phyloP scores from a whole-genome alignment of 2,797 vertebrate species.

The Trematomus bernacchii region DNA sequence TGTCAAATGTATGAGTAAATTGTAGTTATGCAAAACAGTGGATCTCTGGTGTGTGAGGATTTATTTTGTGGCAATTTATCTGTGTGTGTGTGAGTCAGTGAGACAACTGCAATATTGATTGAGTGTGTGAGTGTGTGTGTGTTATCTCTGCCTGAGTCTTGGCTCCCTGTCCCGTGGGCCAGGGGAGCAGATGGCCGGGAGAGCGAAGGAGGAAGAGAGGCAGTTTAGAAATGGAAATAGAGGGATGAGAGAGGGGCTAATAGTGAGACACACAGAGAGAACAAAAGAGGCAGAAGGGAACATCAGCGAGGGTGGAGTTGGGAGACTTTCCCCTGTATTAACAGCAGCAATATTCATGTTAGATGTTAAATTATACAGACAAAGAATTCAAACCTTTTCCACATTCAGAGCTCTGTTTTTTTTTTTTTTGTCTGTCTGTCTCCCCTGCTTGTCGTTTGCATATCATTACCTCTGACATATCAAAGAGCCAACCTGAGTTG shows the following conservation, averaged over 20 bases:
- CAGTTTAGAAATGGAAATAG: constrained; percentile 85
- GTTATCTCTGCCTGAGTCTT: constrained; percentile 72
- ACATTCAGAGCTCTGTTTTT: constrained; percentile 11
- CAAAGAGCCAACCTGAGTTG: constrained; percentile 71
- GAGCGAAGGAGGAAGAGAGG: constrained; percentile 81
- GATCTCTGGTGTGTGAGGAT: constrained; percentile 20
- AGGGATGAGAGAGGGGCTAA: constrained; percentile 79
- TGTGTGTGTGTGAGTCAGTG: constrained; percentile 31
- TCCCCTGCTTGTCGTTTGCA: constrained; percentile 62
- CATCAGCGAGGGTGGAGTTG: constrained; percentile 63
- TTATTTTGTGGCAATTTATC: constrained; percentile 52
- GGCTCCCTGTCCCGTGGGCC: constrained; percentile 84
- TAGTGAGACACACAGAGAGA: constrained; percentile 70
- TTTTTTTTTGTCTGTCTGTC: background rate
- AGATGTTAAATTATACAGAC: constrained; percentile 32
- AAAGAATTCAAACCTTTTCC: constrained; percentile 43
- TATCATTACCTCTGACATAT: constrained; percentile 76
- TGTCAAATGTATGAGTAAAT: constrained; percentile 26
- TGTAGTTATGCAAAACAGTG: constrained; percentile 22
- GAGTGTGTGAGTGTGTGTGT: constrained; percentile 49
- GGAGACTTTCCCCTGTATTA: constrained; percentile 48
- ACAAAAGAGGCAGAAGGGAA: constrained; percentile 76
- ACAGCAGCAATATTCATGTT: constrained; percentile 42
- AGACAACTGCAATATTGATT: background rate
- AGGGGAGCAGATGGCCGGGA: constrained; percentile 87